Base-by-base conservation (phyloP, 2,113 vertebrate genomes). In the Cavia aperea region DNA sequence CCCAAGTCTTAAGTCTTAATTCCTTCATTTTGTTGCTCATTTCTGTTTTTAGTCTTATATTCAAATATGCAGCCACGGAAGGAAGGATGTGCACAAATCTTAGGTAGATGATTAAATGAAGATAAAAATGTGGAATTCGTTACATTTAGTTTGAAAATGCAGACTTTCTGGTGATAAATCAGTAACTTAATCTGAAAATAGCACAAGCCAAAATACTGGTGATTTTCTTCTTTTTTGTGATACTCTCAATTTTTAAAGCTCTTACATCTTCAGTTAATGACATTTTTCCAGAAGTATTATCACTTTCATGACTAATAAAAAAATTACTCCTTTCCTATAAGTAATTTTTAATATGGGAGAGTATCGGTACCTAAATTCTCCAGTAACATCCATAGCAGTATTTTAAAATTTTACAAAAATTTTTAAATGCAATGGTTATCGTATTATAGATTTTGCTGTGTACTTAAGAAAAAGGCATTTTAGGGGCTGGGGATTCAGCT, bases 241-340 rank as follows among this genome's bases (percentile, higher is more conserved):
- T 43, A 83, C 14, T 88, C n/a, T 84, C 58, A 85, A 88, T 86
- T 87, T 94, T 93, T 89, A 96, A 93, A 81, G 18, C 31, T 95
- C n/a, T 96, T 70, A 84, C 92, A 86, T 85, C 9, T 81, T 91
- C 14, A 91, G 87, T 75, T 90, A 83, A 51, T 60, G 88, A 79
- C 10, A 79, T 94, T 87, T 96, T 79, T 70, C 10, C 36, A 89
- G 60, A 26, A 86, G 84, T 46, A 90, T 51, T 82, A 95, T 62
- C 68, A 96, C 73, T 65, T 68, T 89, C 73, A 84, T 68, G 19
- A 29, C 72, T 85, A 95, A 73, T 60, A 93, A 77, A 39, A 39
- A 94, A 82, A 81, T 36, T 54, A 81, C 62, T 94, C 72, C 83
- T 79, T 93, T 89, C 87, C 81, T 90, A 88, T 1, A 92, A 36